These are phyloP conservation scores for Oscheius sp. DNA, from an alignment of 2,888 invertebrate genomes.

Conservation along the genomic window DNA sequence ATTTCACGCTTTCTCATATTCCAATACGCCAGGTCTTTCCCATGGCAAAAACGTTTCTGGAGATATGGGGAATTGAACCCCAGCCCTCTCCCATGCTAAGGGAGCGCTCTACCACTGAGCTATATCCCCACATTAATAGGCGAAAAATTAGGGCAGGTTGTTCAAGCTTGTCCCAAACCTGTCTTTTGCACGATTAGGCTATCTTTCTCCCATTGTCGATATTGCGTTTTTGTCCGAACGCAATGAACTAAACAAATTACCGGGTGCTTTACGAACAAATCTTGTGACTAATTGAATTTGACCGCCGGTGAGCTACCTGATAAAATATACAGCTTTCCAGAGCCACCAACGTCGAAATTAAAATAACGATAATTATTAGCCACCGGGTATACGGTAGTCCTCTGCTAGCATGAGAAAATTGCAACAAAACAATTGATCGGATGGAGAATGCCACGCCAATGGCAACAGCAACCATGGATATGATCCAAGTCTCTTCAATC, in stretches of 20 bases:
- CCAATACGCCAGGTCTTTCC: no score
- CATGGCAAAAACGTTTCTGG: conserved; percentile 43
- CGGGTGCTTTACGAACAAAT: no score
- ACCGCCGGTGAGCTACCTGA: background rate
- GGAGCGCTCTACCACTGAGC: conserved; percentile 61
- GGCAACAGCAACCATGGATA: background rate
- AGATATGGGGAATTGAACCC: conserved; percentile 55
- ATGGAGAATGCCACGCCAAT: background rate
- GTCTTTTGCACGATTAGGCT: no score
- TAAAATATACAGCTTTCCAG: background rate
- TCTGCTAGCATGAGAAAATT: background rate
- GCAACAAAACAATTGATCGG: background rate
- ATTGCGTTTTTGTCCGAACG: no score
- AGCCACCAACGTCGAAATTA: background rate
- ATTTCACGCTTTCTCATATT: no score
- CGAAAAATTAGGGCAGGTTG: no score
- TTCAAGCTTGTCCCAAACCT: no score
- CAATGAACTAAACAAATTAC: no score
- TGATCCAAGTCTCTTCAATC: background rate
- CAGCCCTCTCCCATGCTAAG: conserved; percentile 60
- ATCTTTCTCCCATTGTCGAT: no score
- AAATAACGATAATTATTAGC: background rate
- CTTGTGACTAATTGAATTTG: no score
- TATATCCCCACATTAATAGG: conserved; percentile 52
- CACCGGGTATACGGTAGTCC: background rate